phyloP scores from a whole-genome alignment of 1,140 invertebrate genomes.

The Procambarus virginalis region DNA sequence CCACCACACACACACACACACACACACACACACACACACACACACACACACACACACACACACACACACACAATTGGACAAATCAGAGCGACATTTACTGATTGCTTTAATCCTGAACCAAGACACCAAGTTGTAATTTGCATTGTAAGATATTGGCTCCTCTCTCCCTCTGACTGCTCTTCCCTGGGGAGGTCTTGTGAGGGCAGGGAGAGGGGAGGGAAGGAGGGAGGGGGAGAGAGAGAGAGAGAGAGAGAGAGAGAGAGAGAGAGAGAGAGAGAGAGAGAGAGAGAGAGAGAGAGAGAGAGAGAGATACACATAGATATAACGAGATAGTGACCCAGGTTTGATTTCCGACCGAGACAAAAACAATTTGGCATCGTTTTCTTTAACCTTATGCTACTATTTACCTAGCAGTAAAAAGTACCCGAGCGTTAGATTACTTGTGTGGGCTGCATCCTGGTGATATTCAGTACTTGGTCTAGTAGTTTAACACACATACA shows the following conservation, averaged over 20 bases:
- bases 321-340: no score
- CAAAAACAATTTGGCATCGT: no score
- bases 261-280: not conserved
- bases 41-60: not conserved
- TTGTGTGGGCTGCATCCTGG: no score
- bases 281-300: not conserved
- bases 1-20: not conserved
- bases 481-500: no score
- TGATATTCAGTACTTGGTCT: no score
- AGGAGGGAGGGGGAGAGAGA: not conserved
- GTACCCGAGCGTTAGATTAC: no score
- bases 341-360: no score
- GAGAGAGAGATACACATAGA: not conserved
- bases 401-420: no score
- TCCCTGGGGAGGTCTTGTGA: no score
- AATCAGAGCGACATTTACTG: not conserved
- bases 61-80: not conserved
- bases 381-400: no score
- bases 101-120: not conserved
- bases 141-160: not conserved
- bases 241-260: not conserved
- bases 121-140: not conserved
- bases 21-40: constrained; percentile 1
- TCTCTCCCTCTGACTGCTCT: no score
- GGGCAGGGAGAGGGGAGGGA: no score